Percentiles rank a stretch among this genome's conserved stretches.
Evolutionary conservation across 2,113 vertebrate genomes (phyloP).

Genomic region (Rhipidura dahli): DNA sequence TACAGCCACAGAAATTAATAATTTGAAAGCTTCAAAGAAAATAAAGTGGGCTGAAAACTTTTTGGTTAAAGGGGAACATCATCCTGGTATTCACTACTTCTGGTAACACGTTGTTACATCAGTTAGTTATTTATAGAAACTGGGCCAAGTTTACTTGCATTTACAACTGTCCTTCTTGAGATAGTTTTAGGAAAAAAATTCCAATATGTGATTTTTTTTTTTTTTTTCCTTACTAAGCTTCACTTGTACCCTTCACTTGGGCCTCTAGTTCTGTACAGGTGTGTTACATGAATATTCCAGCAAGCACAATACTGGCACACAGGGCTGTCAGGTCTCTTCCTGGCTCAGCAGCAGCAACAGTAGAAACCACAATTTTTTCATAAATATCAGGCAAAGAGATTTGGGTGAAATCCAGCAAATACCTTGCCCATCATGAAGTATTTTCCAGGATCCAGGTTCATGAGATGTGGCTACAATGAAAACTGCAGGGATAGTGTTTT

Average conservation of each 20-base stretch:
- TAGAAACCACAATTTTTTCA: not conserved
- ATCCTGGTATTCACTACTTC: not conserved
- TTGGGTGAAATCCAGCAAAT: not conserved
- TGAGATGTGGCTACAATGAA: not conserved
- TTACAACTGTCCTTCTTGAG: not conserved
- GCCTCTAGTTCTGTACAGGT: not conserved
- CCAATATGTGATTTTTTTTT: too few species aligned
- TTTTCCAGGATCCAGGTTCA: not conserved
- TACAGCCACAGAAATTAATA: not conserved
- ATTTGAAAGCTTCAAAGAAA: not conserved
- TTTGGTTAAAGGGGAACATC: not conserved
- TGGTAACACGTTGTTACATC: not conserved
- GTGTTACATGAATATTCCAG: not conserved
- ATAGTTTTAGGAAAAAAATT: not conserved
- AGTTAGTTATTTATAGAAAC: not conserved
- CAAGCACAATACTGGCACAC: not conserved
- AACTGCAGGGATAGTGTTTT: not conserved
- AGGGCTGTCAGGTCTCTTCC: not conserved
- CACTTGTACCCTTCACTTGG: not conserved
- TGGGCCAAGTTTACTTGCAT: not conserved
- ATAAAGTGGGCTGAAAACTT: not conserved
- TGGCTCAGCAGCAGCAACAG: not conserved
- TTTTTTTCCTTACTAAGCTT: not conserved
- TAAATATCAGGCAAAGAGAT: not conserved
- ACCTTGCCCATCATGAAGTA: not conserved